Percentiles rank a stretch among this genome's conserved stretches.
Evolutionary conservation across 2,888 invertebrate species (phyloP).

Genomic region (Hypselothyrea guttata): DNA sequence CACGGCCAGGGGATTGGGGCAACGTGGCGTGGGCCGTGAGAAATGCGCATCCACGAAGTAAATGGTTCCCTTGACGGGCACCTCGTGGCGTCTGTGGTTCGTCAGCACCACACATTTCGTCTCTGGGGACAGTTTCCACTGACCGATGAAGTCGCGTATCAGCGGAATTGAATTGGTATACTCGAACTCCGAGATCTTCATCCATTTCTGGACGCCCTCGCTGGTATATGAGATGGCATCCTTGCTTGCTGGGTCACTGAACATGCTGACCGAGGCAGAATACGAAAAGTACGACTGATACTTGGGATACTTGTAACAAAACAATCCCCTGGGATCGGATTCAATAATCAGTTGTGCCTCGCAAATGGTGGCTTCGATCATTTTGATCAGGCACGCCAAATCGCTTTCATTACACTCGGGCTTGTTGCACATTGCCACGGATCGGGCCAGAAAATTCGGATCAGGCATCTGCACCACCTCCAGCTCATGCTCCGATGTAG

Average conservation of each 20-base stretch:
- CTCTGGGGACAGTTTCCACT: constrained; percentile 72
- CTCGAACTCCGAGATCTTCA: constrained; percentile 58
- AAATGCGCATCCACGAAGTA: constrained; percentile 76
- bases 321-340: constrained; percentile 57
- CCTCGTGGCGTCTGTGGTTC: constrained; percentile 38
- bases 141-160: constrained; percentile 67
- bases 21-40: constrained; percentile 74
- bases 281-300: neutral
- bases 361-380: constrained; percentile 53
- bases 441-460: neutral
- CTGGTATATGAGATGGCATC: constrained; percentile 17
- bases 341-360: constrained; percentile 56
- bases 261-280: neutral
- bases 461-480: neutral
- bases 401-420: constrained; percentile 52
- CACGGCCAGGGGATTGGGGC: constrained; percentile 79
- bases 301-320: constrained; percentile 62
- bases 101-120: constrained; percentile 74
- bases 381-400: constrained; percentile 42
- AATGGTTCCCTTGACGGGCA: constrained; percentile 56
- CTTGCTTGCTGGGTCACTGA: too few species aligned
- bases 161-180: constrained; percentile 50
- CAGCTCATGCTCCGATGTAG: too few species aligned
- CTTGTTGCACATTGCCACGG: constrained; percentile 35
- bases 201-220: constrained; percentile 31